Base-by-base conservation (phyloP, 2,113 vertebrate species). In the Pteruthius melanotis region DNA sequence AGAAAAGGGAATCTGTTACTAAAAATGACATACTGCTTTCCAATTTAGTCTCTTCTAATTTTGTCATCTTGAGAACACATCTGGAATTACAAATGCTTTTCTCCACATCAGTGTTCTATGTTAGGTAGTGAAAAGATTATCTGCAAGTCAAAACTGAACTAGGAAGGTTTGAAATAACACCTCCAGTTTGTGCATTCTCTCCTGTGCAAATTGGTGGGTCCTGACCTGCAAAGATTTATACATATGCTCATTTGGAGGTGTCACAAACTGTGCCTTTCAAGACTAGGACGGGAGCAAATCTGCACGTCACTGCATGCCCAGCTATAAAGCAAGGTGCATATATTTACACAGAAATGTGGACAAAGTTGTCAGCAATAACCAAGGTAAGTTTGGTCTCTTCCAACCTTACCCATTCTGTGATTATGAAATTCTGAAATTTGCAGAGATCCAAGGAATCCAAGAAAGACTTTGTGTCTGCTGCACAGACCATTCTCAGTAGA, bases 1-100 rank as follows among this genome's bases (percentile, higher is more conserved):
- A 96, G 90, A 94, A 95, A 84, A 95, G 56, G 89, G n/a, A 94
- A 70, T 18, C 31, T 71, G 54, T 97, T 95, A 97, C 66, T 93
- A 82, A 89, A 93, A 94, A 77, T 59, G 16, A 79, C 76, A 63
- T 19, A 18, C 54, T 77, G 37, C 71, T 71, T 72, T 90, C 57
- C 76, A 69, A 30, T 78, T 82, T 23, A 84, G 77, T 52, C 64
- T 75, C 77, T 81, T 87, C 83, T 91, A 71, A 82, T 87, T 71
- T 50, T 53, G 69, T 72, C 89, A 50, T 69, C 78, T 92, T 93
- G 47, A 81, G 60, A 92, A 80, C 76, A 71, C 31, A 54, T 74
- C 89, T 57, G 90, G 70, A 76, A 85, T 83, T 69, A 65, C 7
- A 1, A 76, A 16, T 42, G 45, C 54, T 96, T 85, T 93, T 65